These are phyloP conservation scores for Scartelaos histophorus DNA, from an alignment of 2,113 vertebrate genomes.

Conservation along the genomic window DNA sequence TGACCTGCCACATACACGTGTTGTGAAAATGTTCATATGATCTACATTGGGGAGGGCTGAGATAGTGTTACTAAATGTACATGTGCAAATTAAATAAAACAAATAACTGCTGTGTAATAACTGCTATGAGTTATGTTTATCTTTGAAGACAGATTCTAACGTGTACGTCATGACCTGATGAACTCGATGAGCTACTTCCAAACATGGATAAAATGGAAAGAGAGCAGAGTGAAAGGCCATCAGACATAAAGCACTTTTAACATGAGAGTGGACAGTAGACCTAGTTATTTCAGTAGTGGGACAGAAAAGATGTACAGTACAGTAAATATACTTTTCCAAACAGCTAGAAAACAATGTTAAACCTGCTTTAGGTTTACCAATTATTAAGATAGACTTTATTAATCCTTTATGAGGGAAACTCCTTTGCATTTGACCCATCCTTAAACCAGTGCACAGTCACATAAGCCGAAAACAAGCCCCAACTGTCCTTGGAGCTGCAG, in stretches of 20 bases:
- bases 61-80: conserved; percentile 47
- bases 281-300: no score
- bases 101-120: conserved; percentile 35
- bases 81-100: conserved; percentile 64
- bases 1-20: conserved; percentile 52
- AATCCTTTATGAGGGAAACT: no score
- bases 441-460: no score
- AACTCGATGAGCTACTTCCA: background rate
- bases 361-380: no score
- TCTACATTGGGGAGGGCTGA: conserved; percentile 21
- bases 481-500: background rate
- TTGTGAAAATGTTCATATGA: conserved; percentile 55
- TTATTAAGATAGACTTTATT: no score
- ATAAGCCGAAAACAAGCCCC: background rate
- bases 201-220: background rate
- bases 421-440: no score
- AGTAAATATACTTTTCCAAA: no score
- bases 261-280: no score
- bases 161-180: background rate
- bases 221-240: background rate
- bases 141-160: background rate
- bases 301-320: no score
- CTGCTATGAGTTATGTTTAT: background rate
- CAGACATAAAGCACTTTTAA: background rate
- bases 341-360: no score